phyloP scores from a whole-genome alignment of 2,888 invertebrate genomes.

The Andrena minutula region DNA sequence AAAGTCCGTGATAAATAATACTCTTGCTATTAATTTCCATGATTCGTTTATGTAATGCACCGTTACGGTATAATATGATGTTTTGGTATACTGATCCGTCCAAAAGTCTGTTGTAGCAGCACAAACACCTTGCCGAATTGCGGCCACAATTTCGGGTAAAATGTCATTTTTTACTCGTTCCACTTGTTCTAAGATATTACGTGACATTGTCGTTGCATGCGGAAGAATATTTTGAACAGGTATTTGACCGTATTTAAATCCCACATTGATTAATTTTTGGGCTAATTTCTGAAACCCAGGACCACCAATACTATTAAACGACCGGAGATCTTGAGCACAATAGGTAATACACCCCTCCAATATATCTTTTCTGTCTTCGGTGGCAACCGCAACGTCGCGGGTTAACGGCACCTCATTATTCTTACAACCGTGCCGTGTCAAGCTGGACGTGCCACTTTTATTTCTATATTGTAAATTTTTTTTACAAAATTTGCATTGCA shows the following conservation, averaged over 20 bases:
- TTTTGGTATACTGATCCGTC: background rate
- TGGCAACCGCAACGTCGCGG: too few relatives aligned
- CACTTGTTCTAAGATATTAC: background rate
- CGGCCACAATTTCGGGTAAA: background rate
- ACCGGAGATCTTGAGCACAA: too few relatives aligned
- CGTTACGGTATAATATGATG: background rate
- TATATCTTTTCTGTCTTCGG: background rate
- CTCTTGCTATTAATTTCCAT: background rate
- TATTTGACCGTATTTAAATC: conserved; percentile 1
- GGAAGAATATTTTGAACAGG: background rate
- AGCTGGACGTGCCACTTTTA: too few relatives aligned
- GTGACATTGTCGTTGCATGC: conserved; percentile 1
- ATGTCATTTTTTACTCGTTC: conserved; percentile 1
- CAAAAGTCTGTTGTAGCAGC: background rate
- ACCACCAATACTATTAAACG: background rate
- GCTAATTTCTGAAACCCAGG: conserved; percentile 3
- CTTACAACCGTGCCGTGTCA: too few relatives aligned
- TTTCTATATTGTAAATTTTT: too few relatives aligned
- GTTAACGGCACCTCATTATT: too few relatives aligned
- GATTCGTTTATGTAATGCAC: conserved; percentile 1
- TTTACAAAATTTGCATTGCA: too few relatives aligned
- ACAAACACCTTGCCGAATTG: conserved; percentile 3
- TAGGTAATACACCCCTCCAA: background rate
- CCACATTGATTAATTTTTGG: conserved; percentile 23
- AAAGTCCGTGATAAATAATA: too few relatives aligned